Conservation (phyloP, 2,797 vertebrate genomes). For the Lateolabrax maculatus region DNA sequence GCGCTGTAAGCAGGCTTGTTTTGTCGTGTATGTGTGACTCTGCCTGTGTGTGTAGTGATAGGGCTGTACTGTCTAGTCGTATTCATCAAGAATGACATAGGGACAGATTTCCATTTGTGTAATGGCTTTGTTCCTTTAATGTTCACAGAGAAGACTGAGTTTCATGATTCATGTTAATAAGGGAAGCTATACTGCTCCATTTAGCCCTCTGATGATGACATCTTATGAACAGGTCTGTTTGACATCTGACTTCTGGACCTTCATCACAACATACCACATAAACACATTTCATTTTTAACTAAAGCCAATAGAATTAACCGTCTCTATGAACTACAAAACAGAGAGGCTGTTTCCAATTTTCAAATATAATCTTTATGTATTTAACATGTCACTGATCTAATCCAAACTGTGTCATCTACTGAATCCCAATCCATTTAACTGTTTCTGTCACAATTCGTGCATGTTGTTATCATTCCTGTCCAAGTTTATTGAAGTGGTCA, state of each 20-base stretch:
- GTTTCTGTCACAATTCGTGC: slow-evolving; percentile 34
- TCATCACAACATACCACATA: slow-evolving; percentile 43
- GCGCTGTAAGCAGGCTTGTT: neutral
- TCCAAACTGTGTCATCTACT: slow-evolving; percentile 56
- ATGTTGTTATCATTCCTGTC: slow-evolving; percentile 48
- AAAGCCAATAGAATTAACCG: slow-evolving; percentile 25
- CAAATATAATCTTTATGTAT: slow-evolving; percentile 45
- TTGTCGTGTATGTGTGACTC: slow-evolving; percentile 5
- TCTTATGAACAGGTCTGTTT: slow-evolving; percentile 25
- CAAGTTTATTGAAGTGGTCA: slow-evolving; percentile 60
- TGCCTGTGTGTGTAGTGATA: neutral
- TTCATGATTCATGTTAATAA: slow-evolving; percentile 42
- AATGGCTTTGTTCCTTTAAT: slow-evolving; percentile 18
- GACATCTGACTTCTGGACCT: slow-evolving; percentile 52
- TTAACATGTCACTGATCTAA: slow-evolving; percentile 65
- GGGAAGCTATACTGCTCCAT: neutral
- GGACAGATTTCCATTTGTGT: slow-evolving; percentile 36
- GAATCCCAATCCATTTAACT: slow-evolving; percentile 46
- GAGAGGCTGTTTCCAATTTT: slow-evolving; percentile 48
- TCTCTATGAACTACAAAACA: slow-evolving; percentile 39
- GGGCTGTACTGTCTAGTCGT: neutral
- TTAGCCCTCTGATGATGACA: slow-evolving; percentile 48
- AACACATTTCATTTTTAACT: slow-evolving; percentile 48
- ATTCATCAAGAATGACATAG: slow-evolving; percentile 24
- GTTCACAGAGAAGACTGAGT: slow-evolving; percentile 34